These are phyloP conservation scores for Lepilemur ruficaudatus DNA, from an alignment of 2,797 vertebrate species.

Conservation along the genomic window DNA sequence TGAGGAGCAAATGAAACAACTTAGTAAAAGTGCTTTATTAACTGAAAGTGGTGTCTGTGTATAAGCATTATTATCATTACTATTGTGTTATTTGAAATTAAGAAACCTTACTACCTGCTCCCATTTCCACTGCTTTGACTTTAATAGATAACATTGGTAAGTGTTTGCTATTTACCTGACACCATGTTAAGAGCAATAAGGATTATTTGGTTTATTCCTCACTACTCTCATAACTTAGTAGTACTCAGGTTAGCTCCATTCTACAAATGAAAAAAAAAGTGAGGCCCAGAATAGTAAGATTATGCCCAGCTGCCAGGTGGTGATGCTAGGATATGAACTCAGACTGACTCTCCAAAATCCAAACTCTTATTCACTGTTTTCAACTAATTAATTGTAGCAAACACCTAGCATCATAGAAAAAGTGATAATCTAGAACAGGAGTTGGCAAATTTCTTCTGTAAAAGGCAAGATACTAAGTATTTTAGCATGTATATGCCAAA, in stretches of 20 bases:
- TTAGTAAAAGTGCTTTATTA: not conserved
- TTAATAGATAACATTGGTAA: not conserved
- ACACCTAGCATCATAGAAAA: not conserved
- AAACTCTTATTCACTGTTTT: not conserved
- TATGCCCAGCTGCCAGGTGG: not conserved
- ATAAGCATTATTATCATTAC: not conserved
- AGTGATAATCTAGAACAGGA: not conserved
- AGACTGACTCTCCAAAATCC: not conserved
- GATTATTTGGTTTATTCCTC: not conserved
- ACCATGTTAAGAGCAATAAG: not conserved
- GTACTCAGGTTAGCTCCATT: not conserved
- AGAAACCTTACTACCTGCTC: not conserved
- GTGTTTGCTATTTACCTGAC: not conserved
- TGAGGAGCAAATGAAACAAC: not conserved
- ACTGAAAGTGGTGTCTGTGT: not conserved
- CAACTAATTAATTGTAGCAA: not conserved
- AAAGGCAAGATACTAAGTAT: not conserved
- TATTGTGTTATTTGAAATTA: not conserved
- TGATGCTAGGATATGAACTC: not conserved
- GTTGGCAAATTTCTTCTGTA: not conserved
- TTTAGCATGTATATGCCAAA: not conserved
- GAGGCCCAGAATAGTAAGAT: not conserved
- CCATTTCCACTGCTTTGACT: not conserved
- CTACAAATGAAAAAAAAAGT: not conserved
- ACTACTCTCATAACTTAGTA: not conserved